Base-by-base conservation (phyloP, 1,140 invertebrate genomes). In the Cydia strobilella region DNA sequence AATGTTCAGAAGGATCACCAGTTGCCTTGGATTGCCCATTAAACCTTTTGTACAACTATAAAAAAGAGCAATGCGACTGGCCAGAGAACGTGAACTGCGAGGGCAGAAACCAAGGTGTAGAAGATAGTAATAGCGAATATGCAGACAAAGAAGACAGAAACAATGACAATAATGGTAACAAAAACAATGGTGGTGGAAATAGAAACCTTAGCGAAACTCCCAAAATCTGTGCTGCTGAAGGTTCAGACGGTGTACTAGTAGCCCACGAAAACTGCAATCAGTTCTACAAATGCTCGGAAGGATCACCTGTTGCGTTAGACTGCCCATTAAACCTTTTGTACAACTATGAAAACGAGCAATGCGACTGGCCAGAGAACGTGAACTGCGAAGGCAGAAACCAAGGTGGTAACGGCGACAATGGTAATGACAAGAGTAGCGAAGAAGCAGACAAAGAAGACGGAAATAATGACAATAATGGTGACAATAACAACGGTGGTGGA, bases 1-100 rank as follows among this genome's bases (percentile, higher is more conserved):
- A n/a, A n/a, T n/a, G n/a, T n/a, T n/a, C n/a, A n/a, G n/a, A n/a
- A n/a, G n/a, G n/a, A n/a, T n/a, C n/a, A n/a, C n/a, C n/a, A n/a
- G 51, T 82, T 2, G n/a, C 75, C 2, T 1, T 75, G 9, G 18
- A 6, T 13, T 86, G 84, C 23, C 31, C 63, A 1, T 75, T 80
- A 0, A 80, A 87, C 20, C 93, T 93, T 75, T 82, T 94, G 75
- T 96, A 94, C 80, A 95, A 95, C 85, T 92, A 95, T 73, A 66
- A 86, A 45, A 80, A 81, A 20, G 87, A 94, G 88, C 83, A 94
- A 74, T 94, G 96, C 84, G 93, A 96, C 79, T 93, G 77, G 77
- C 78, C 81, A 15, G 73, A 81, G 42, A 82, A 80, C 39, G 81
- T 85, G 4, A 71, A 80, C 0, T 84, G 83, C 65, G 82, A 77